Percentiles rank a stretch among this genome's conserved stretches.
Evolutionary conservation across 2,113 vertebrate genomes (phyloP).

Genomic region (Cyanoderma ruficeps): DNA sequence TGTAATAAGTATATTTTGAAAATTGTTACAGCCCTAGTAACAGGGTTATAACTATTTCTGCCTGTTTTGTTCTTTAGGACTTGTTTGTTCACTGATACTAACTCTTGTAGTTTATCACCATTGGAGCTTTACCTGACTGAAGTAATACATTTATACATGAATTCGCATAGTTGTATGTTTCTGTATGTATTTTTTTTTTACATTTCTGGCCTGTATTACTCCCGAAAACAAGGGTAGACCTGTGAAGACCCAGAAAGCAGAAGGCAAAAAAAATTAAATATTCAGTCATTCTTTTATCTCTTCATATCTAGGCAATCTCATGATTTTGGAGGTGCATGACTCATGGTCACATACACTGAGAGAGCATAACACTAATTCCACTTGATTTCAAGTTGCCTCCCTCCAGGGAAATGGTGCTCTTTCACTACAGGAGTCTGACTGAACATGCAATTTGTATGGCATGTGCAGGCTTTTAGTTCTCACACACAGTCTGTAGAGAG

Average conservation of each 20-base stretch:
- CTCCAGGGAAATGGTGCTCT: not conserved
- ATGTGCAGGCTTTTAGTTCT: not conserved
- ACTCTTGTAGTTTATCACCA: not conserved
- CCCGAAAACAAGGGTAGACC: not conserved
- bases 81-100: not conserved
- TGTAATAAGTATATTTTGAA: not conserved
- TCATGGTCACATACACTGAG: not conserved
- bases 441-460: rapidly evolving
- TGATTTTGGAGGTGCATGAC: not conserved
- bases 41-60: not conserved
- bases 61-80: not conserved
- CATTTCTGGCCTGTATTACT: not conserved
- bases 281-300: not conserved
- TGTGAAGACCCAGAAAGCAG: not conserved
- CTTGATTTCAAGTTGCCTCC: not conserved
- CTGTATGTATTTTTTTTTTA: not conserved
- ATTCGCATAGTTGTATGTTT: not conserved
- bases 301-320: not conserved
- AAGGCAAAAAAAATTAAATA: not conserved
- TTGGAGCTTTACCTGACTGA: not conserved
- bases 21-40: not conserved
- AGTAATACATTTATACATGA: not conserved
- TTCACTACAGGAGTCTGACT: not conserved
- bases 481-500: not conserved
- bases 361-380: rapidly evolving